A percentile compares a stretch with the other conserved stretches of the same genome.
Conservation (phyloP, 2,797 vertebrate species). For the Pempheris klunzingeri region DNA sequence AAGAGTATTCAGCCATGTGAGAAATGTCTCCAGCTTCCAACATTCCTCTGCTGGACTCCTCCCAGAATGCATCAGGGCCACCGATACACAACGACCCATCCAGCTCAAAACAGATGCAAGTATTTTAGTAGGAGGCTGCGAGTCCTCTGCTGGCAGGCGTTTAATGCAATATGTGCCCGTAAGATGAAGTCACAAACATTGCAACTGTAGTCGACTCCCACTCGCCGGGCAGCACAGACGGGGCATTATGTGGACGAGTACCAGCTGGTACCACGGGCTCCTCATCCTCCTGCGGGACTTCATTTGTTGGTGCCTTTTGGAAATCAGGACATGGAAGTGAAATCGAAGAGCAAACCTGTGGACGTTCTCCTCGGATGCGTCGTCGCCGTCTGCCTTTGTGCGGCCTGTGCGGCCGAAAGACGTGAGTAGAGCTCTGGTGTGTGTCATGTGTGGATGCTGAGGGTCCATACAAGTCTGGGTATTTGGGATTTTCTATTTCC, state of each 20-base stretch:
- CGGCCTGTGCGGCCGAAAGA: slow-evolving; percentile 75
- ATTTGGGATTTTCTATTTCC: too few relatives aligned
- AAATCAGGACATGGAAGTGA: slow-evolving; percentile 83
- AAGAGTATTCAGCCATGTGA: slow-evolving; percentile 1
- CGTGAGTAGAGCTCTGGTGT: slow-evolving; percentile 77
- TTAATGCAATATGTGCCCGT: slow-evolving; percentile 80
- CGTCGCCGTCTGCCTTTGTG: slow-evolving; percentile 54
- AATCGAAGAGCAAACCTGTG: slow-evolving; percentile 69
- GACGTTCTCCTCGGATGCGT: slow-evolving; percentile 69
- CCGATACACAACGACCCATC: slow-evolving; percentile 56
- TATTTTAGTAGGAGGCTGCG: slow-evolving; percentile 84
- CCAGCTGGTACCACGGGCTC: slow-evolving; percentile 87
- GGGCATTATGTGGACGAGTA: slow-evolving; percentile 86
- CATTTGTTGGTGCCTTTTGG: slow-evolving; percentile 75
- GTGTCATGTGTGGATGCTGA: neutral
- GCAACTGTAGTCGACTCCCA: slow-evolving; percentile 86
- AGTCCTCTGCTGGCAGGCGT: slow-evolving; percentile 78
- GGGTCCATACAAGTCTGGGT: too few relatives aligned
- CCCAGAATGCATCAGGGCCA: slow-evolving; percentile 62
- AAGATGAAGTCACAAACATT: slow-evolving; percentile 88
- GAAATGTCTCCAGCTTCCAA: slow-evolving; percentile 49
- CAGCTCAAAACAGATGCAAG: slow-evolving; percentile 83
- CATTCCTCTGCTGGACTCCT: slow-evolving; percentile 55
- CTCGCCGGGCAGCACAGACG: slow-evolving; percentile 83
- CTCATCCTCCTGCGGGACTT: slow-evolving; percentile 80